Evolutionary conservation across 2,888 invertebrate genomes (phyloP).

Genomic region (Mycalesis mineus): DNA sequence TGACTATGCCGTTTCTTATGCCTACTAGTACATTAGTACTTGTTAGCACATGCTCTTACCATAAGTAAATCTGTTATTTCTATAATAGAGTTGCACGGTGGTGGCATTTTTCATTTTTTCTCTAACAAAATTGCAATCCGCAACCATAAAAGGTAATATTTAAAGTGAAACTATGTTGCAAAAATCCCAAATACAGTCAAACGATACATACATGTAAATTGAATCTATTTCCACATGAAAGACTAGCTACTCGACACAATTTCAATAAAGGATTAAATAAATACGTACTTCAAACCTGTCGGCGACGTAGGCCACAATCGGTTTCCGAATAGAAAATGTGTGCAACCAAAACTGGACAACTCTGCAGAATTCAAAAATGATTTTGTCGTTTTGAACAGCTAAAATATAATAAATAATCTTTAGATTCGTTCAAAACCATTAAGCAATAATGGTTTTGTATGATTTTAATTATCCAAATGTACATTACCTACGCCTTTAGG

Average conservation of each 20-base stretch:
- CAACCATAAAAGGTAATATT: background rate
- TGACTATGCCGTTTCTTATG: too few species aligned
- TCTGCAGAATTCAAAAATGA: constrained; percentile 17
- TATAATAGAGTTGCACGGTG: too few species aligned
- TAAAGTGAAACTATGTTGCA: background rate
- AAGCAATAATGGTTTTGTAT: constrained; percentile 3
- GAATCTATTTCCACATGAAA: constrained; percentile 11
- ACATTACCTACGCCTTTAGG: too few species aligned
- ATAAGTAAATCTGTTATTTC: too few species aligned
- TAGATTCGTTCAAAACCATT: constrained; percentile 5
- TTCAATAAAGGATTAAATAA: constrained; percentile 21
- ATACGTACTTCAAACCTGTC: constrained; percentile 21
- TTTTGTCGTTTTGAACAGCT: constrained; percentile 19
- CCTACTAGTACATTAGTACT: too few species aligned
- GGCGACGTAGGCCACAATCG: constrained; percentile 19
- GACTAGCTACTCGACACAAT: constrained; percentile 12
- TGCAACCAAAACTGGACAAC: constrained; percentile 17
- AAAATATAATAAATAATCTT: constrained; percentile 16
- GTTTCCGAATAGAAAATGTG: constrained; percentile 24
- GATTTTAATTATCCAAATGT: background rate
- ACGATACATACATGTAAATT: constrained; percentile 10
- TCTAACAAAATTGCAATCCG: too few species aligned
- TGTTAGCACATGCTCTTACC: too few species aligned
- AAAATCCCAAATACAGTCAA: background rate
- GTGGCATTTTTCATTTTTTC: too few species aligned